Conservation (phyloP, 2,888 invertebrate genomes). For the Synanthedon andrenaeformis region DNA sequence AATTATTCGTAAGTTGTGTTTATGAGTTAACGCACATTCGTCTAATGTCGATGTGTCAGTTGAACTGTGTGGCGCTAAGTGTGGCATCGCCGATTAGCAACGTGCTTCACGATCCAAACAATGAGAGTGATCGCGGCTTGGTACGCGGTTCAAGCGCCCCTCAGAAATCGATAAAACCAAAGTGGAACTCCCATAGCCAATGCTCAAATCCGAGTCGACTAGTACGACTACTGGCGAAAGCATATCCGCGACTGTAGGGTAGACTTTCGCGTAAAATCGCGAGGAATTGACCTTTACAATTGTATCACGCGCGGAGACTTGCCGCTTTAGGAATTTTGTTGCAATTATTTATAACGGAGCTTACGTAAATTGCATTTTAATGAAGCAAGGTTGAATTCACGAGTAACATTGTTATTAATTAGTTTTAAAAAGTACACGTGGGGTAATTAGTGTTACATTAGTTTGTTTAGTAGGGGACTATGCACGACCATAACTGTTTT, state of each 20-base stretch:
- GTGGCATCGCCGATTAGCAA: slow-evolving; percentile 43
- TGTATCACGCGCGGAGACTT: background rate
- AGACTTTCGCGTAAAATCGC: slow-evolving; percentile 20
- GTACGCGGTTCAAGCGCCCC: slow-evolving; percentile 45
- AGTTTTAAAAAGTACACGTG: no score
- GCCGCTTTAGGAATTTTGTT: slow-evolving; percentile 14
- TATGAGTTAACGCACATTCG: slow-evolving; percentile 42
- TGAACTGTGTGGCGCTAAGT: slow-evolving; percentile 29
- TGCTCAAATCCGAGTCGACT: slow-evolving; percentile 20
- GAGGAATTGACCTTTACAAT: slow-evolving; percentile 16
- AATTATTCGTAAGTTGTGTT: slow-evolving; percentile 9
- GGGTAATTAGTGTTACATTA: no score
- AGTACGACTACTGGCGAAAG: slow-evolving; percentile 19
- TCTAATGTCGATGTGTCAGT: slow-evolving; percentile 36
- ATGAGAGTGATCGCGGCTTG: slow-evolving; percentile 63
- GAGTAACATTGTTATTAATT: background rate
- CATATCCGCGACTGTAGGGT: slow-evolving; percentile 20
- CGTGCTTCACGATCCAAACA: slow-evolving; percentile 58
- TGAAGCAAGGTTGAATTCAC: slow-evolving; percentile 19
- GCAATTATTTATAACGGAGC: slow-evolving; percentile 14
- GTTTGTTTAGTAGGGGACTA: no score
- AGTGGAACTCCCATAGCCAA: slow-evolving; percentile 30
- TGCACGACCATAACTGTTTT: no score
- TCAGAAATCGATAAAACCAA: slow-evolving; percentile 47
- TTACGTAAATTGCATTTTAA: slow-evolving; percentile 16